Base-by-base conservation (phyloP, 2,888 invertebrate genomes). In the Acanthosoma haemorrhoidale region DNA sequence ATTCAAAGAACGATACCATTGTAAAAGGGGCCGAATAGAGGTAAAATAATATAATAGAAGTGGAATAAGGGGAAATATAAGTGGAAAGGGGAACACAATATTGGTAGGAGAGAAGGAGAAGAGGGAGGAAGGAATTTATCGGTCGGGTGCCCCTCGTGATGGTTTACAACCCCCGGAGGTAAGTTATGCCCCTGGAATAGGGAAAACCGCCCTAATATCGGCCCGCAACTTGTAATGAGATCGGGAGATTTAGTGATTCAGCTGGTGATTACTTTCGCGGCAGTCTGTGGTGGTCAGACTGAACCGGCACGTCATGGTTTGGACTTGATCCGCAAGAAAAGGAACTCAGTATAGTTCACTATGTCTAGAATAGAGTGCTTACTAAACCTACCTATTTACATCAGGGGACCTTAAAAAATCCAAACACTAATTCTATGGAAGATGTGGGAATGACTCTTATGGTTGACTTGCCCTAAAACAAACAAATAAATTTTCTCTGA, bases 41-140 rank as follows among this genome's bases (percentile, higher is more conserved):
- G 18, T 32, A 36, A 25, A 36, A 61, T 13, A 25, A 36, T n/a
- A 38, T n/a, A 11, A 38, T 11, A 34, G n/a, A 61, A 38, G n/a
- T n/a, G n/a, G 16, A 11, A 39, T 34, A 39, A 41, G 60, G 57
- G 25, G 64, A 70, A 34, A 70, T 16, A 57, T 64, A 51, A 69
- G 57, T 70, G 63, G 70, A 71, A 71, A 71, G 74, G 72, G 73
- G 74, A 72, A 72, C 75, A 75, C 73, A 74, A 75, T 73, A 75
- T 74, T 69, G 71, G 74, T 74, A 72, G 74, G 68, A 72, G 77
- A 75, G 77, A 76, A 75, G 77, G 76, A 76, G 74, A 75, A 76
- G 78, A 79, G 79, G 79, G 79, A 79, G 79, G 77, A 70, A 68
- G 60, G 58, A 70, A 70, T 70, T 70, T 70, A 70, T 68, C 70